A percentile compares a stretch with the other conserved stretches of the same genome.
phyloP scores from a whole-genome alignment of 2,797 vertebrate genomes.

The Nyctalus aviator region DNA sequence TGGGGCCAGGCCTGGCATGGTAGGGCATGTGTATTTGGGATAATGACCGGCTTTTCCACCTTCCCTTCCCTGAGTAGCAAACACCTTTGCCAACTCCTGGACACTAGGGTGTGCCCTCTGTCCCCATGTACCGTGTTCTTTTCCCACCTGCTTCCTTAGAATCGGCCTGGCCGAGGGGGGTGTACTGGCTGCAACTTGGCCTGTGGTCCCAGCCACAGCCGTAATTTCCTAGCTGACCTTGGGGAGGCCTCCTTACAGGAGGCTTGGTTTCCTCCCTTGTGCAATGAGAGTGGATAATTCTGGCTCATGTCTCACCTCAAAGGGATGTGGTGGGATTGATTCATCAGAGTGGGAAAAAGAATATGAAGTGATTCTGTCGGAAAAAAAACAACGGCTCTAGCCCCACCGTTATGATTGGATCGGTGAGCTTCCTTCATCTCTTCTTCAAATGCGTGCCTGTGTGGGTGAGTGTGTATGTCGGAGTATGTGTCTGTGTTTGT shows the following conservation, averaged over 20 bases:
- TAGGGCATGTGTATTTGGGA: background rate
- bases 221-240: slow-evolving; percentile 44
- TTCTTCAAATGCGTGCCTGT: background rate
- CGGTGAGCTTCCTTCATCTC: background rate
- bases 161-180: accelerated
- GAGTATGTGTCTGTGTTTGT: background rate
- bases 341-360: slow-evolving; percentile 12
- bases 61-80: background rate
- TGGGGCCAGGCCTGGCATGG: background rate
- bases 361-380: background rate
- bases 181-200: background rate
- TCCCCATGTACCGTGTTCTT: background rate
- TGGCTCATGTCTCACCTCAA: slow-evolving; percentile 58
- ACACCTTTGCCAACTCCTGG: background rate
- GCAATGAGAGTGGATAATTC: slow-evolving; percentile 36
- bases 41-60: background rate
- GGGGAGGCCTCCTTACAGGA: background rate
- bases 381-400: background rate
- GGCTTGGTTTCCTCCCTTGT: slow-evolving; percentile 9
- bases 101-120: background rate
- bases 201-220: background rate
- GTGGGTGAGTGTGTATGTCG: too few relatives aligned
- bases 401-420: accelerated
- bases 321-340: slow-evolving; percentile 73
- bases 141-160: background rate